phyloP scores from a whole-genome alignment of 2,113 vertebrate species.

The Hassar affinis region DNA sequence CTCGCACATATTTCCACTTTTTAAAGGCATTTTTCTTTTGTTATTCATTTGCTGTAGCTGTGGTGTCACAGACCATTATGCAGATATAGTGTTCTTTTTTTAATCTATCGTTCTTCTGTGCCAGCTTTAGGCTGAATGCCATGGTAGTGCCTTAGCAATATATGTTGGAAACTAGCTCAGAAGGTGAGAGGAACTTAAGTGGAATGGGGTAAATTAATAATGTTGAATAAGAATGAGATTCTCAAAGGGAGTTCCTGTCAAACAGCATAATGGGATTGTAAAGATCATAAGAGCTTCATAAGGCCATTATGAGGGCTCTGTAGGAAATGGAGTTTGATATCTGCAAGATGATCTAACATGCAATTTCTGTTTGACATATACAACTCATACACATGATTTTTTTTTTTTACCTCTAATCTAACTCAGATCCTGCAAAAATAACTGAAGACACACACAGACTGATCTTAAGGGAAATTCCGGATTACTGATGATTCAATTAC shows the following conservation, averaged over 20 bases:
- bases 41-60: slow-evolving; percentile 15
- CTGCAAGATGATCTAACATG: not conserved
- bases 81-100: not conserved
- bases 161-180: slow-evolving; percentile 4
- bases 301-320: not conserved
- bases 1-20: not conserved
- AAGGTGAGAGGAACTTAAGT: slow-evolving; percentile 12
- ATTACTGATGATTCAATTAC: not conserved
- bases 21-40: not conserved
- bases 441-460: not conserved
- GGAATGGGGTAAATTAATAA: slow-evolving; percentile 41
- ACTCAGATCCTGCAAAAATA: not conserved
- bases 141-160: slow-evolving; percentile 9
- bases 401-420: not conserved
- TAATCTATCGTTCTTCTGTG: slow-evolving; percentile 1
- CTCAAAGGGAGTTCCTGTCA: not conserved
- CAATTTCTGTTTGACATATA: not conserved
- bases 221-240: slow-evolving; percentile 26
- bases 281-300: not conserved
- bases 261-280: not conserved
- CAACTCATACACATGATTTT: not conserved
- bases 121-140: not conserved
- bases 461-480: not conserved
- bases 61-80: slow-evolving; percentile 32
- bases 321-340: not conserved